Base-by-base conservation (phyloP, 2,797 vertebrate species). In the Carcharodon carcharias region DNA sequence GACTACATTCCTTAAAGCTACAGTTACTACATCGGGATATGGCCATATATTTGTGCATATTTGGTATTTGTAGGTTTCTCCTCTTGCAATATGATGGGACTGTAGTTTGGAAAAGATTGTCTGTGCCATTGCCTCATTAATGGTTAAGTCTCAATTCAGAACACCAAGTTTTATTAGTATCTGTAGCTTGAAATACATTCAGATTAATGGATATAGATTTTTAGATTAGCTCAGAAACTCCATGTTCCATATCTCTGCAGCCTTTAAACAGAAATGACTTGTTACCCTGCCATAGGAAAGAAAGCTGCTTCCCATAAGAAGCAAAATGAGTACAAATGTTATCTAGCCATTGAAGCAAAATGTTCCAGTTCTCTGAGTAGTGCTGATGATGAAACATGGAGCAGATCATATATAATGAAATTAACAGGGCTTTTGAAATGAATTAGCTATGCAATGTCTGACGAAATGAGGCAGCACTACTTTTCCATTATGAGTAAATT, bases 401-500 rank as follows among this genome's bases (percentile, higher is more conserved):
- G 89, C 11, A 92, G 58, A 92, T 92, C 89, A 63, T 2, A 92
- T 4, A 40, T 92, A 63, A 58, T 92, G 58, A 92, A 92, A 92
- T 92, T 58, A 92, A 58, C 56, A 14, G 58, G 31, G 89, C 92
- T 92, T 92, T 28, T 92, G 35, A 61, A 56, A 61, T 63, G 14
- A n/a, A 92, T 92, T 92, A 92, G n/a, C 89, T n/a, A 61, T 58
- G 58, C 56, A 28, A 63, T 63, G 89, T 92, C 89, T 18, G 56
- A 92, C 35, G 89, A 61, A 63, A 92, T 92, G 61, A 92, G 58
- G 61, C 35, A 92, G 35, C 56, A 35, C 89, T 35, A 4, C 50
- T 56, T 31, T 56, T 56, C 87, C 45, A 56, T 28, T 88, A 40
- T 88, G 87, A 56, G 50, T 88, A 23, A 88, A 88, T 88, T 56